These are phyloP conservation scores for Tokudaia muenninki DNA, from an alignment of 2,797 vertebrate genomes.

Conservation along the genomic window DNA sequence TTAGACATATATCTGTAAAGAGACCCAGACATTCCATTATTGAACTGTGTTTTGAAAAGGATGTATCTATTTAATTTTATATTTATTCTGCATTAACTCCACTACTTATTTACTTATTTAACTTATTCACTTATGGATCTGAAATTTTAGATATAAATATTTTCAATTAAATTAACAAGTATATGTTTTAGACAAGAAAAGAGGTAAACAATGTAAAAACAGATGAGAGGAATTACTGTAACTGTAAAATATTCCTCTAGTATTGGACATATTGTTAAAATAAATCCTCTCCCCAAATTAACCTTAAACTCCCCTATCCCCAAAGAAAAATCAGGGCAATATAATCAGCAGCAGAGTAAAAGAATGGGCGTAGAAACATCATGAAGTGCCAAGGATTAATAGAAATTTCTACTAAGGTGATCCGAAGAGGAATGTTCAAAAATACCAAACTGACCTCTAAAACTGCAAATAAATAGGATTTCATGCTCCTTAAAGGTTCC, in stretches of 20 bases:
- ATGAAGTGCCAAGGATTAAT: neutral
- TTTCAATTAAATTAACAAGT: conserved; percentile 17
- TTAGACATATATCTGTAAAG: neutral
- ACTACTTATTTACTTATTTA: conserved; percentile 33
- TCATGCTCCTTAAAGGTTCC: neutral
- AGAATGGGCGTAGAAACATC: neutral
- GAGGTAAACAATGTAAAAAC: neutral
- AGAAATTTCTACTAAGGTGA: neutral
- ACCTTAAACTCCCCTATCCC: neutral
- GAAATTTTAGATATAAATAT: conserved; percentile 22
- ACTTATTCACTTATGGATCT: neutral
- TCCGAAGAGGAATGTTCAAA: neutral
- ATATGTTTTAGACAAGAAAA: neutral
- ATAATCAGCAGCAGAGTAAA: neutral
- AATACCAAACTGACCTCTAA: neutral
- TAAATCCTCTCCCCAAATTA: neutral
- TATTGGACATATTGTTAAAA: neutral
- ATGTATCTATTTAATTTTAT: neutral
- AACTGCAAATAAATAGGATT: neutral
- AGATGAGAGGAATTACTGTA: neutral
- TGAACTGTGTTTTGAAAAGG: neutral
- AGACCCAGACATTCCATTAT: neutral
- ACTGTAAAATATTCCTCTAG: neutral
- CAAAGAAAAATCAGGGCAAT: neutral
- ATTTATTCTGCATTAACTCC: neutral